Conservation (phyloP, 2,888 invertebrate species). For the Dryobotodes eremita region DNA sequence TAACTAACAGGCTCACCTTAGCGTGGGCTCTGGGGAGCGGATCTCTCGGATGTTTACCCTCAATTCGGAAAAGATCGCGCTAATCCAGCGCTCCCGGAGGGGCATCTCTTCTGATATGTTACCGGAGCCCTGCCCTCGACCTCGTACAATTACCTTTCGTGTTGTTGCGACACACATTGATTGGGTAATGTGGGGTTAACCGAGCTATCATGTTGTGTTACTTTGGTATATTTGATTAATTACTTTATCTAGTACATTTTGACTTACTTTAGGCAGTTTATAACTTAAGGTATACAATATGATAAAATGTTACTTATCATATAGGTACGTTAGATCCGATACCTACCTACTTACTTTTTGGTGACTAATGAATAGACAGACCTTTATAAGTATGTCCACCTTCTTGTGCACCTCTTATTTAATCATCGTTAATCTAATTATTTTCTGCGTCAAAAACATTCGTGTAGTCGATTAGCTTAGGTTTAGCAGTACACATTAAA, state of each 20-base stretch:
- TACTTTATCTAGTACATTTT: neutral
- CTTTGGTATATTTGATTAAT: conserved; percentile 21
- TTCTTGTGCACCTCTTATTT: conserved; percentile 3
- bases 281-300: neutral
- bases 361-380: neutral
- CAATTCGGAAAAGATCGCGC: conserved; percentile 86
- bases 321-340: neutral
- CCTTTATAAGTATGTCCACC: neutral
- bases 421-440: conserved; percentile 22
- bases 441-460: conserved; percentile 11
- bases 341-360: neutral
- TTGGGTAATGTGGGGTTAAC: conserved; percentile 45
- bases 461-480: conserved; percentile 36
- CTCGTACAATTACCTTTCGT: conserved; percentile 67
- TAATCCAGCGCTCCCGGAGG: conserved; percentile 82
- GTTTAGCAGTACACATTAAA: conserved; percentile 67
- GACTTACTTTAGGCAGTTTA: neutral
- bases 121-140: conserved; percentile 66
- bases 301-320: neutral
- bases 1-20: conserved; percentile 82
- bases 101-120: conserved; percentile 78
- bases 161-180: conserved; percentile 59
- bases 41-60: conserved; percentile 84
- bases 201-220: conserved; percentile 20
- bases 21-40: conserved; percentile 74